Evolutionary conservation across 2,888 invertebrate species (phyloP), one percentile per base, ranked within the genome.

Genomic region (Thumatha senex): DNA sequence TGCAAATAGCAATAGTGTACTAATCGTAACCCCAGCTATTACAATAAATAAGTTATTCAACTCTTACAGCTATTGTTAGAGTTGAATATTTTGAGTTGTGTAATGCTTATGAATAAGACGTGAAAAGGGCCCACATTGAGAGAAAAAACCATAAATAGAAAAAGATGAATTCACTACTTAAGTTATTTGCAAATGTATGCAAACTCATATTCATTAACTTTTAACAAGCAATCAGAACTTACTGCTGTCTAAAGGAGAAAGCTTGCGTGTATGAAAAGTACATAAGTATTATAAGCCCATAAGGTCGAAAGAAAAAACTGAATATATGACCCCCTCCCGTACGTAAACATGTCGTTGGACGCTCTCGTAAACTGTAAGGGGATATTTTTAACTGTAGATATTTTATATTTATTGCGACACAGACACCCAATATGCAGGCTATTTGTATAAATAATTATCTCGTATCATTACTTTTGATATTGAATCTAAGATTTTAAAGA

Each of bases 361-460:
- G 89, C 81, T 82, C 90, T 90, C 91, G 81, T 91, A 91, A 91
- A 91, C 71, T 89, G 91, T 91, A 91, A 91, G 84, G 63, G 82
- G 91, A 91, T 91, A 91, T 89, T 89, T 85, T 89, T 89, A 89
- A 88, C 84, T 85, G 74, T 83, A 88, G 89, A 91, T 91, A 91
- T 91, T 91, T 88, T 89, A 90, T 90, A 91, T 91, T 91, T 91
- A 91, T 91, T 82, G 83, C 80, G 86, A 84, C 82, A 83, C 84
- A 74, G 85, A 88, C 89, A 89, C 87, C 86, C 88, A 88, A 89
- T 89, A 89, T 89, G 85, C 87, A 76, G 56, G 74, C 80, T 86
- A 88, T 89, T 88, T 87, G 84, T 87, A 82, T 84, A 82, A 80
- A 84, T 86, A 80, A 78, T 78, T 70, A 70, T 71, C 63, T 63